Evolutionary conservation across 2,113 vertebrate species (phyloP).

Genomic region (Lepisosteus osseus): DNA sequence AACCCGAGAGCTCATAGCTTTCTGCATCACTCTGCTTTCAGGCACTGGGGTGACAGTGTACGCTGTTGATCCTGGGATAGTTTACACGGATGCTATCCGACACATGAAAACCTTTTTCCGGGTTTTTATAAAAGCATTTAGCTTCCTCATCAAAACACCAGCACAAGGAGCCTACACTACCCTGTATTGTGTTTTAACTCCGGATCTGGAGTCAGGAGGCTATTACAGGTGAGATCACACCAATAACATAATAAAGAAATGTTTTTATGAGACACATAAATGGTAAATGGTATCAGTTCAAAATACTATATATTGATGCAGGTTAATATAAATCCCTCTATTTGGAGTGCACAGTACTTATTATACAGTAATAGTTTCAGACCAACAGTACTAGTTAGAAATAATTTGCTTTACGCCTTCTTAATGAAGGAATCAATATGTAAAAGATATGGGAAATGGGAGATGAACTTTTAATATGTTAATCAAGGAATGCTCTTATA

Average conservation of each 20-base stretch:
- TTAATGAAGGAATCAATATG: too few relatives aligned
- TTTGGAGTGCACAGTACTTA: too few relatives aligned
- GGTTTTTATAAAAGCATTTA: slow-evolving; percentile 30
- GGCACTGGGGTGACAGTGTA: slow-evolving; percentile 48
- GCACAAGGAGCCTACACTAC: slow-evolving; percentile 57
- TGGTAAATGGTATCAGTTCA: not conserved
- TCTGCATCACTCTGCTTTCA: too few relatives aligned
- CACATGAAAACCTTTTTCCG: slow-evolving; percentile 41
- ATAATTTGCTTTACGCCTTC: too few relatives aligned
- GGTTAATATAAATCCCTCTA: too few relatives aligned
- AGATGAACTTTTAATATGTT: too few relatives aligned
- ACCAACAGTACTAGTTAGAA: too few relatives aligned
- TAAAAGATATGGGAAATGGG: too few relatives aligned
- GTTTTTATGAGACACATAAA: not conserved
- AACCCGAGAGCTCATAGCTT: too few relatives aligned
- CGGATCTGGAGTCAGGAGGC: slow-evolving; percentile 50
- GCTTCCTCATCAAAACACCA: slow-evolving; percentile 46
- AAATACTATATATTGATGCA: too few relatives aligned
- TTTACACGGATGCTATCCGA: slow-evolving; percentile 49
- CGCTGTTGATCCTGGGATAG: slow-evolving; percentile 56
- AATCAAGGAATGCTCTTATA: too few relatives aligned
- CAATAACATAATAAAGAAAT: not conserved
- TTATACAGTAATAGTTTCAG: too few relatives aligned
- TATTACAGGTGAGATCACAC: slow-evolving; percentile 52
- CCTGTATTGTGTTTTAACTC: slow-evolving; percentile 53